A percentile compares a stretch with the other conserved stretches of the same genome.
Evolutionary conservation across 1,140 invertebrate species (phyloP).

Genomic region (Leguminivora glycinivorella): DNA sequence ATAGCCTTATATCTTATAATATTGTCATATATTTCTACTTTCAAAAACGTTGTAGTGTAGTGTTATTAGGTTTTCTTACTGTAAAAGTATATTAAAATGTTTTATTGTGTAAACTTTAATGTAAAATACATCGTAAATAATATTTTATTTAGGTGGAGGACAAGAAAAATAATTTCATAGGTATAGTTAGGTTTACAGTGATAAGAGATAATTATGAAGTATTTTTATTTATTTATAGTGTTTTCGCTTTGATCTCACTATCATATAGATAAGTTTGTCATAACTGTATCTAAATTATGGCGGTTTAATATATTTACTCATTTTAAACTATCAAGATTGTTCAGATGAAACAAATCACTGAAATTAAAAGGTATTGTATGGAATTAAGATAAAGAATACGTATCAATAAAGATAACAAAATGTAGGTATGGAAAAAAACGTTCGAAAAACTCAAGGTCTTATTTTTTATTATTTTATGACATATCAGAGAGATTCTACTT

Average conservation of each 20-base stretch:
- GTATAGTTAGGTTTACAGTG: not conserved
- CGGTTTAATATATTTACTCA: conserved; percentile 8
- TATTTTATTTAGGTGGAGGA: not conserved
- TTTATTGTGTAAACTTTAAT: not conserved
- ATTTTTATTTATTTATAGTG: not conserved
- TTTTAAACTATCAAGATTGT: not conserved
- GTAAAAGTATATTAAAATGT: not conserved
- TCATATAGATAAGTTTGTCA: not conserved
- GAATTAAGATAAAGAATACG: conserved; percentile 18
- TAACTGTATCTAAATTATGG: conserved; percentile 5
- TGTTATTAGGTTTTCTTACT: not conserved
- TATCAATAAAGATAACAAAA: conserved; percentile 23
- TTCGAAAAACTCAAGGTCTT: not conserved
- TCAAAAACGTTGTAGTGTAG: not conserved
- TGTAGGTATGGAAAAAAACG: not conserved
- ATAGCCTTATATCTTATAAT: not conserved
- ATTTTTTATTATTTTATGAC: not conserved
- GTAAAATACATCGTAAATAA: not conserved
- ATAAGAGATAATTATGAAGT: not conserved
- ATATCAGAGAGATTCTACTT: too few species aligned
- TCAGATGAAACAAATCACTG: not conserved
- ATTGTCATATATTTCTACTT: not conserved
- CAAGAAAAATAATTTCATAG: not conserved
- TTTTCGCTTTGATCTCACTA: not conserved
- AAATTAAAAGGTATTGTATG: not conserved